Base-by-base conservation (phyloP, 2,113 vertebrate species). In the Ictalurus punctatus region DNA sequence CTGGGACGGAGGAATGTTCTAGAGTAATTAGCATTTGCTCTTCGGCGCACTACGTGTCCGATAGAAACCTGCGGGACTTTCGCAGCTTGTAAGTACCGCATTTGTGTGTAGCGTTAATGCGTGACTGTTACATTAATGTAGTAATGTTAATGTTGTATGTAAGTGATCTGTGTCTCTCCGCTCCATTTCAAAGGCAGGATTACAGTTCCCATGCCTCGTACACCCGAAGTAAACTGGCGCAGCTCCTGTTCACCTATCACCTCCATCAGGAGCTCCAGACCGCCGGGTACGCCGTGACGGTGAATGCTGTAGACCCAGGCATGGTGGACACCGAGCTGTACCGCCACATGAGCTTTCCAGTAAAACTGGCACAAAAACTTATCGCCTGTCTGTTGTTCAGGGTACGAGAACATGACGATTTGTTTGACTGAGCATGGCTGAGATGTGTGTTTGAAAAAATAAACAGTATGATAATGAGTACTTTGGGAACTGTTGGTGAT, bases 261-360 rank as follows among this genome's bases (percentile, higher is more conserved):
- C 96, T 98, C 76, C 97, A 98, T 91, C 94, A 93, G 89, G 94
- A 96, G 87, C 94, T 98, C 91, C 92, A 91, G 69, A 83, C 71
- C 19, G 92, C 86, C 76, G 95, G 96, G 81, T 94, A 94, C 86
- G 94, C 94, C 8, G 96, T 98, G 91, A 97, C 95, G 4, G 96
- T 95, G 82, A 97, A 95, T n/a, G 96, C 95, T 4, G 97, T 96
- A 80, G 98, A 99, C 93, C 98, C 98, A 0, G 98, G 98, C 52
- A 96, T 98, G 93, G 97, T 98, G 89, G 90, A 98, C 90, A 98
- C 98, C 0, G 93, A 95, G 30, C 96, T 99, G 78, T 99, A 97
- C 94, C 80, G 90, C 14, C 94, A 98, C 89, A 92, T 97, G 52
- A 95, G 95, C 92, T 95, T 93, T 89, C 95, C 94, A n/a, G 90